These are phyloP conservation scores for Tachycineta bicolor DNA, from an alignment of 2,113 vertebrate species.

Conservation along the genomic window DNA sequence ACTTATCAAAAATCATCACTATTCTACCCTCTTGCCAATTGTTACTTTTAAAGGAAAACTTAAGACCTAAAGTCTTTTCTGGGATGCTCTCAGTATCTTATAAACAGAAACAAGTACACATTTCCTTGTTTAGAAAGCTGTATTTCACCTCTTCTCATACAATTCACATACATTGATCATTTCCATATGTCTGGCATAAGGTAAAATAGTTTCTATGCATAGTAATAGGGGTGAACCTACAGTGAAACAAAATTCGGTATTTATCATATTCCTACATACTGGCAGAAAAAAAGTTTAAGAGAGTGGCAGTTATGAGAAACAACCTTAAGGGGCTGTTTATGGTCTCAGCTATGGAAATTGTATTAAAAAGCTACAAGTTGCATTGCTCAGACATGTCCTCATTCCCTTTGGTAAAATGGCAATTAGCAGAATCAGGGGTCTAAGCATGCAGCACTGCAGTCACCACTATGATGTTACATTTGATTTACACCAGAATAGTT, in stretches of 20 bases:
- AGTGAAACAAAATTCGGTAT: constrained; percentile 69
- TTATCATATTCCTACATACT: constrained; percentile 55
- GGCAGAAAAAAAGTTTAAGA: constrained; percentile 14
- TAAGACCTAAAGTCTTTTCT: constrained; percentile 43
- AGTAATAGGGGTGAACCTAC: constrained; percentile 65
- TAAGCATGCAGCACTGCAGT: not conserved
- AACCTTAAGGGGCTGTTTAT: constrained; percentile 28
- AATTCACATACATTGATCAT: constrained; percentile 77
- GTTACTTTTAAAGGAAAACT: constrained; percentile 50
- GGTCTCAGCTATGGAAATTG: constrained; percentile 30
- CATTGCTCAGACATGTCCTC: constrained; percentile 14
- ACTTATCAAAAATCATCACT: constrained; percentile 33
- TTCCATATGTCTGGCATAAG: constrained; percentile 79
- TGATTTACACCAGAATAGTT: constrained; percentile 12
- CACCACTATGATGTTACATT: not conserved
- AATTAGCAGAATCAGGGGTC: not conserved
- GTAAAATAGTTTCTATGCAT: constrained; percentile 72
- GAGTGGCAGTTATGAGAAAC: constrained; percentile 49
- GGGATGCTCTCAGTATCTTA: constrained; percentile 62
- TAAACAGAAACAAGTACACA: constrained; percentile 54
- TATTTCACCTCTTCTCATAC: constrained; percentile 71
- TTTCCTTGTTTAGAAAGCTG: constrained; percentile 62
- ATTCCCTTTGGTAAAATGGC: constrained; percentile 55
- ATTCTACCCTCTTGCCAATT: not conserved
- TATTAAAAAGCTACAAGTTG: not conserved